Conservation (phyloP, 2,113 vertebrate species). For the Rhadina sibilatrix region DNA sequence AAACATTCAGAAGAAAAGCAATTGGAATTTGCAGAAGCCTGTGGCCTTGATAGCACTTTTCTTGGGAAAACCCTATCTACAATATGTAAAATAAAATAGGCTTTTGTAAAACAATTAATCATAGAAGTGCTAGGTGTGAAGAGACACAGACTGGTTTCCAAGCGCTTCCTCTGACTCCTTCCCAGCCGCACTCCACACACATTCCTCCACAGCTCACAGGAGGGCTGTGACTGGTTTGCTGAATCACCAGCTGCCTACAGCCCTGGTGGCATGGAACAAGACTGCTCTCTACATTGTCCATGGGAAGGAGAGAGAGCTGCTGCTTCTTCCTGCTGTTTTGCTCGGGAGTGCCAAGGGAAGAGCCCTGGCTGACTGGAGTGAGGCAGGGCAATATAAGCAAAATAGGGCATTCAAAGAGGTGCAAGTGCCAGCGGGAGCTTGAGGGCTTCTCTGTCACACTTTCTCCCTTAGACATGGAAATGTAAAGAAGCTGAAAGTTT, state of each 20-base stretch:
- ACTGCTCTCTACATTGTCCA: rapidly evolving
- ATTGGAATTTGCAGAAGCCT: background rate
- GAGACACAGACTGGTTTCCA: background rate
- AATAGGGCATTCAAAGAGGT: background rate
- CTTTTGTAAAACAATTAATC: background rate
- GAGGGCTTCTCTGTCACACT: background rate
- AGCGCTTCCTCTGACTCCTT: background rate
- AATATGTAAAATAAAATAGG: background rate
- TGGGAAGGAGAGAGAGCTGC: background rate
- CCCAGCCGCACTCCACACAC: rapidly evolving
- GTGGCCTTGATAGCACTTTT: background rate
- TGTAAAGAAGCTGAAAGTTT: background rate
- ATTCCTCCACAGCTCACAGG: background rate
- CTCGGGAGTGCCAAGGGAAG: background rate
- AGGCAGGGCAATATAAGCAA: background rate
- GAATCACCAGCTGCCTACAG: background rate
- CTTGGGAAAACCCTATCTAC: background rate
- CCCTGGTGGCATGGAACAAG: background rate
- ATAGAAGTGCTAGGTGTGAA: background rate
- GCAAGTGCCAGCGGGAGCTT: background rate
- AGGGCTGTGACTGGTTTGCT: background rate
- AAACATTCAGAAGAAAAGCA: background rate
- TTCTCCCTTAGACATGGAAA: background rate
- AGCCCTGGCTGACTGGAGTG: rapidly evolving
- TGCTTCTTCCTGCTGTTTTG: background rate